phyloP scores from a whole-genome alignment of 2,113 vertebrate species.

The Hippocampus guttulatus region DNA sequence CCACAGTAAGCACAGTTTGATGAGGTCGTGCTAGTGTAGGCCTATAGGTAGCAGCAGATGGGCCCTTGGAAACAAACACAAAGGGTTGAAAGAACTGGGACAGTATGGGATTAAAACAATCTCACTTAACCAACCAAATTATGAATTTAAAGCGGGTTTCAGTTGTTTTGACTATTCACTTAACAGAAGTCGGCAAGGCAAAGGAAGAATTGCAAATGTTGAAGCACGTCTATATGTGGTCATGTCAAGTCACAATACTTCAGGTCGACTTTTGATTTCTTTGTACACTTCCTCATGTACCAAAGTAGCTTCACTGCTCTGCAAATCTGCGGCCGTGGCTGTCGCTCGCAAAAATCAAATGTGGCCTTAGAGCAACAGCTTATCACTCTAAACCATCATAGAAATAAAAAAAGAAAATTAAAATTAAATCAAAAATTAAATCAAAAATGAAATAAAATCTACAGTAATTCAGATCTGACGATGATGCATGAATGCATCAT shows the following conservation, averaged over 20 bases:
- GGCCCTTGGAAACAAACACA: not conserved
- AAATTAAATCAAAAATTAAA: no score
- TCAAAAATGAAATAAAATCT: no score
- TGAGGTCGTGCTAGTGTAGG: constrained; percentile 22
- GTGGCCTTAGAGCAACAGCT: no score
- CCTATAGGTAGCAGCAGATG: not conserved
- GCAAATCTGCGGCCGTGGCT: no score
- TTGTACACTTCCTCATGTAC: no score
- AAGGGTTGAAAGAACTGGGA: not conserved
- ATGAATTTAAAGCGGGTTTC: not conserved
- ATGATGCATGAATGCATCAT: no score
- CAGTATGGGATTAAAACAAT: not conserved
- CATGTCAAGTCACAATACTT: not conserved
- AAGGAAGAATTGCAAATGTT: not conserved
- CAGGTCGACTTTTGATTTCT: not conserved
- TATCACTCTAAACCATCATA: no score
- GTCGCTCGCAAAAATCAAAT: no score
- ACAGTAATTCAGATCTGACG: no score
- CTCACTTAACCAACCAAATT: not conserved
- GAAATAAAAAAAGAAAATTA: no score
- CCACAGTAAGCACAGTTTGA: constrained; percentile 24
- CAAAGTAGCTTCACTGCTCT: no score
- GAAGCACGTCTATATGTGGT: no score
- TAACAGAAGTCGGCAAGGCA: not conserved
- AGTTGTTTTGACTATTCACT: not conserved